phyloP scores from a whole-genome alignment of 1,140 invertebrate species.

The Leptinotarsa defecta region DNA sequence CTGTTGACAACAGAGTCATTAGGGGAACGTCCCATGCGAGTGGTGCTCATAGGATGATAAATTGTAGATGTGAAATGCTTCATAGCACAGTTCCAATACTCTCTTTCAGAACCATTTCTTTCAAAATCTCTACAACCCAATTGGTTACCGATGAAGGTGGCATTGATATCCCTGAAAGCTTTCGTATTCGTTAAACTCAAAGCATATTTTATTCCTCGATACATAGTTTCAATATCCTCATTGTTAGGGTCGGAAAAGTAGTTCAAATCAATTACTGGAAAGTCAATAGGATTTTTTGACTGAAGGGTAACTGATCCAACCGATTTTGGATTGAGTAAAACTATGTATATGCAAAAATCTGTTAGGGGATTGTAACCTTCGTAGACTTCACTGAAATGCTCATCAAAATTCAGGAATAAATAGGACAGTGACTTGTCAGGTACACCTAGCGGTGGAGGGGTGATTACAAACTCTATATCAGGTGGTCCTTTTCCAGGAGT shows the following conservation, averaged over 20 bases:
- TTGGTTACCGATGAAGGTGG: constrained; percentile 10
- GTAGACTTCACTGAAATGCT: not conserved
- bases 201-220: constrained; percentile 63
- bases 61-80: constrained; percentile 16
- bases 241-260: constrained; percentile 65
- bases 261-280: constrained; percentile 78
- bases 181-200: constrained; percentile 64
- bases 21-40: constrained; percentile 64
- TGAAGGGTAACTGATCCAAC: constrained; percentile 70
- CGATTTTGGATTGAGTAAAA: constrained; percentile 74
- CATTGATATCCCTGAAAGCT: constrained; percentile 55
- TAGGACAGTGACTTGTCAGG: not conserved
- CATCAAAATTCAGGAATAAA: not conserved
- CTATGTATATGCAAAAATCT: constrained; percentile 61
- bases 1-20: constrained; percentile 59
- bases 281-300: constrained; percentile 69
- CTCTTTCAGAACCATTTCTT: constrained; percentile 9
- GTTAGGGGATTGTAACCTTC: constrained; percentile 11
- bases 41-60: constrained; percentile 62
- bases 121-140: constrained; percentile 32
- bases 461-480: constrained; percentile 4
- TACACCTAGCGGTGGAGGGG: not conserved
- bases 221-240: constrained; percentile 68
- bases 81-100: constrained; percentile 35
- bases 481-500: not conserved